Base-by-base conservation (phyloP, 2,888 invertebrate genomes). In the Gibbula magus region DNA sequence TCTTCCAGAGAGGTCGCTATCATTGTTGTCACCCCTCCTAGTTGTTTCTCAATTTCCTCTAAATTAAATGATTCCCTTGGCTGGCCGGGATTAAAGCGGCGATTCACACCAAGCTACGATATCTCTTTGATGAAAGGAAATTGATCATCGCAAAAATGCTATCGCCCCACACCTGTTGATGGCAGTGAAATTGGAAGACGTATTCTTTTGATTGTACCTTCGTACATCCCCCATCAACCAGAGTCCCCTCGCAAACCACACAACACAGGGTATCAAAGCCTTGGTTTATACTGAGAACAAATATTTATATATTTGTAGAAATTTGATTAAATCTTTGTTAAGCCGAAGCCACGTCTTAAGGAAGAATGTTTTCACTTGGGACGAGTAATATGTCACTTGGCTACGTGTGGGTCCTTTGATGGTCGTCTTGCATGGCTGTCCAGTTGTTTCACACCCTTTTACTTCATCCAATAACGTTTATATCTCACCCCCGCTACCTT, bases 261-360 rank as follows among this genome's bases (percentile, higher is more conserved):
- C 53, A 53, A 54, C 54, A 54, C 75, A 29, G 4, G 25, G 29
- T 75, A 75, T 75, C 75, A 75, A 75, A 75, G 75, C 75, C 75
- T 35, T 32, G 54, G 25, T 75, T 75, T 75, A 75, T 75, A 29
- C 54, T 29, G 32, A 32, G 53, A 54, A 75, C 75, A 75, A 75
- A 75, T 75, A 75, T 75, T 75, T 75, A 75, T 75, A 75, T 75
- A 75, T 75, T 75, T 75, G 75, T 75, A 54, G 25, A 75, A 75
- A 75, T 75, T 75, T 75, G 75, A 75, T 75, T 75, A 75, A 75
- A 75, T 75, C 75, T 75, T 75, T 75, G 75, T 75, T 53, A 54
- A 39, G 32, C 54, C 29, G 75, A 54, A 53, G 35, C 75, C 32
- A 29, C 32, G 75, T 75, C 75, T 75, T 75, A 75, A 35, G 53